Evolutionary conservation across 2,797 vertebrate species (phyloP).

Genomic region (Potorous gilbertii): DNA sequence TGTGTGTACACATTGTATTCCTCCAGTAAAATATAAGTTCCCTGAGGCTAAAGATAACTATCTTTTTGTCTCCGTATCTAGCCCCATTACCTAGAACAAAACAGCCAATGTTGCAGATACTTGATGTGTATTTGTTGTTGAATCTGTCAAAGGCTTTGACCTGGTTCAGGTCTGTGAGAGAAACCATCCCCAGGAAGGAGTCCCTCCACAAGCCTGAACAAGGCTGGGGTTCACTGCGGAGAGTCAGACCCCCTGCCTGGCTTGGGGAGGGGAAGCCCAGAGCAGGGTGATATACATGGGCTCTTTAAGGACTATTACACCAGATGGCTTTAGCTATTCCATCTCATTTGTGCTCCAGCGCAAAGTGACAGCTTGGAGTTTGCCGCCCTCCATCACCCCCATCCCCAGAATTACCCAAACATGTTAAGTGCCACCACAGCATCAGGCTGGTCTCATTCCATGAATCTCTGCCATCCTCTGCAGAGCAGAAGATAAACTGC

Average conservation of each 20-base stretch:
- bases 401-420: slow-evolving; percentile 60
- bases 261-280: not conserved
- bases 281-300: not conserved
- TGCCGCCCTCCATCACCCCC: slow-evolving; percentile 67
- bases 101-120: not conserved
- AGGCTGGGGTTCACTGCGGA: not conserved
- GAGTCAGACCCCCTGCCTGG: not conserved
- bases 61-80: not conserved
- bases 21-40: not conserved
- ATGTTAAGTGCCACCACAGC: slow-evolving; percentile 62
- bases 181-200: not conserved
- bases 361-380: slow-evolving; percentile 71
- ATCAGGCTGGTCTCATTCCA: slow-evolving; percentile 75
- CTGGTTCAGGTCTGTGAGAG: rapidly evolving
- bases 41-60: not conserved
- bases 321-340: slow-evolving; percentile 66
- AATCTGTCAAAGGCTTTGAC: not conserved
- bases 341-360: slow-evolving; percentile 66
- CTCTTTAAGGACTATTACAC: slow-evolving; percentile 72
- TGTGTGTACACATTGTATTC: not conserved
- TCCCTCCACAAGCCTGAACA: not conserved
- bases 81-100: not conserved
- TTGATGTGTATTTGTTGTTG: not conserved
- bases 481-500: slow-evolving; percentile 37
- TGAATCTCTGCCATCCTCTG: slow-evolving; percentile 64